Evolutionary conservation across 53 echinoderm and acorn worm genomes (phyloP).

Genomic region (Crossaster papposus): DNA sequence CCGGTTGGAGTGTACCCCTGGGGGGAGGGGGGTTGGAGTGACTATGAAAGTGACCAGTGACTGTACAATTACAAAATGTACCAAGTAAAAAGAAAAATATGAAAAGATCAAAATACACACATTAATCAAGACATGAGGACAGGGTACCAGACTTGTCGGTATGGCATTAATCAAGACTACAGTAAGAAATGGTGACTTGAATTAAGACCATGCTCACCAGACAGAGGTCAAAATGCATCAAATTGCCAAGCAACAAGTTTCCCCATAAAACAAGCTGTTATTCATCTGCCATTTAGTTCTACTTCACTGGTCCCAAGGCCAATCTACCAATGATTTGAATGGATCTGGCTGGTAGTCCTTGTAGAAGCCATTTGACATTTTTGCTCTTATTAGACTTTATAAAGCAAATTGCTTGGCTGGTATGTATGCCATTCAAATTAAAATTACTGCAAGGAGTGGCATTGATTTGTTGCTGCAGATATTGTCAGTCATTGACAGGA

Average conservation of each 20-base stretch:
- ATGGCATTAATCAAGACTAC: background rate
- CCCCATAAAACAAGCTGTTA: constrained; percentile 13
- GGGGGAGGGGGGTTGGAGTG: too few species aligned
- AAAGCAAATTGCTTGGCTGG: background rate
- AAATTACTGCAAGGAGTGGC: constrained; percentile 9
- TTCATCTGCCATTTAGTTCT: constrained; percentile 11
- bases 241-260: background rate
- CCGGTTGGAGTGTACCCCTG: too few species aligned
- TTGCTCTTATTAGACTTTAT: background rate
- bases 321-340: background rate
- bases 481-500: background rate
- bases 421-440: constrained; percentile 25
- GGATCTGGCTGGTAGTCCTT: background rate
- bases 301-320: constrained; percentile 11
- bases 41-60: too few species aligned
- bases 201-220: background rate
- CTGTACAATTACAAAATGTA: too few species aligned
- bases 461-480: background rate
- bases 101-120: too few species aligned
- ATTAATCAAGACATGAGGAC: too few species aligned
- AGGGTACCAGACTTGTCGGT: too few species aligned
- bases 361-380: background rate
- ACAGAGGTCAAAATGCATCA: background rate
- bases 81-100: too few species aligned
- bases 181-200: background rate